A percentile compares a stretch with the other conserved stretches of the same genome.
phyloP scores from a whole-genome alignment of 2,113 vertebrate species.

The Argyrosomus japonicus region DNA sequence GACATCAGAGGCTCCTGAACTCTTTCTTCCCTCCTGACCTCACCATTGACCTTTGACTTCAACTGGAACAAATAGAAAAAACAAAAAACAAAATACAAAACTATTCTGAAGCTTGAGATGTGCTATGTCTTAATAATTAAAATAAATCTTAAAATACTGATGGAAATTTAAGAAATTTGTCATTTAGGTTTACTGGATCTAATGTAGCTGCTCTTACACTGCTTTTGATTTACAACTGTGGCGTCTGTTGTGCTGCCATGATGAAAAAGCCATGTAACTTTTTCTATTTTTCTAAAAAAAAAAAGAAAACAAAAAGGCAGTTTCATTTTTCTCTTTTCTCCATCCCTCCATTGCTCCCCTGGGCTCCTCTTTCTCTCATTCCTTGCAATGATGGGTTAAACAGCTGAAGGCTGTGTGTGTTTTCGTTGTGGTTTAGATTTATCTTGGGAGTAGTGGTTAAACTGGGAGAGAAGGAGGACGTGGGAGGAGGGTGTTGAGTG shows the following conservation, averaged over 20 bases:
- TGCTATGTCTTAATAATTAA: background rate
- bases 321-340: background rate
- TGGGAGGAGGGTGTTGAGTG: constrained; percentile 50
- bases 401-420: constrained; percentile 65
- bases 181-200: background rate
- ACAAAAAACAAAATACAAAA: too few species aligned
- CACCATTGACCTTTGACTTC: too few species aligned
- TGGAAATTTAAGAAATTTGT: too few species aligned
- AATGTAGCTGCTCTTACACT: background rate
- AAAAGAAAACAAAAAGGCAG: background rate
- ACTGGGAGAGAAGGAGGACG: constrained; percentile 35
- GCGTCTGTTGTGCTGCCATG: background rate
- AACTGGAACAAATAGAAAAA: background rate
- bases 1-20: too few species aligned
- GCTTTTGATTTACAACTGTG: background rate
- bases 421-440: constrained; percentile 55
- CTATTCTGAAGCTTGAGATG: background rate
- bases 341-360: constrained; percentile 54
- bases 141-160: background rate
- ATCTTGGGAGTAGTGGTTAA: constrained; percentile 63
- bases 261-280: background rate
- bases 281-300: background rate
- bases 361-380: constrained; percentile 41
- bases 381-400: constrained; percentile 41
- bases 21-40: too few species aligned